phyloP scores from a whole-genome alignment of 2,113 vertebrate genomes.

The Xenus cinereus region DNA sequence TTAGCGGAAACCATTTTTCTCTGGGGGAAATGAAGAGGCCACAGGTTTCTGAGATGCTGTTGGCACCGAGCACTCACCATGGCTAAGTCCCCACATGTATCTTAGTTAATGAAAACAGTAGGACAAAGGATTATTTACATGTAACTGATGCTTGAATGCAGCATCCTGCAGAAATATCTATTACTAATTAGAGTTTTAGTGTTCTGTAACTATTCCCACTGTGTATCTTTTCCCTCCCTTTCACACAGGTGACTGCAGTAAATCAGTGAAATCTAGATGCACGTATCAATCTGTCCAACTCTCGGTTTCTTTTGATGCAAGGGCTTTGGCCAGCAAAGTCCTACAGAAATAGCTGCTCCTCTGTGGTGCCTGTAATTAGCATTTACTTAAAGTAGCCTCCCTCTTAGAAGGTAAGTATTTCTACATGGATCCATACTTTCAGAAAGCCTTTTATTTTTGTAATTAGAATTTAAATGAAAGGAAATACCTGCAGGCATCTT shows the following conservation, averaged over 20 bases:
- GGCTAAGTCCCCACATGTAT: not conserved
- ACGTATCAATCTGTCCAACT: not conserved
- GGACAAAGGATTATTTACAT: not conserved
- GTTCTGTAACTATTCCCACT: not conserved
- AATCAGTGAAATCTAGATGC: not conserved
- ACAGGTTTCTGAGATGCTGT: not conserved
- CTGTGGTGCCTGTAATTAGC: not conserved
- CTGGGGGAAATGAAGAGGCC: not conserved
- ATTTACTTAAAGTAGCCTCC: not conserved
- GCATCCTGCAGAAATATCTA: not conserved
- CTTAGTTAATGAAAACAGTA: not conserved
- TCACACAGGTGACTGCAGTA: not conserved
- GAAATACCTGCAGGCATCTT: not conserved
- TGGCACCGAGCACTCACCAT: not conserved
- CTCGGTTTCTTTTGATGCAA: not conserved
- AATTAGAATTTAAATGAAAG: not conserved
- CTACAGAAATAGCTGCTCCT: not conserved
- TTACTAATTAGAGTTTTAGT: not conserved
- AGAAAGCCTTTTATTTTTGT: not conserved
- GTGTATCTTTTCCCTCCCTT: not conserved
- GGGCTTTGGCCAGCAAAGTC: not conserved
- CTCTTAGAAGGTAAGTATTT: constrained; percentile 11
- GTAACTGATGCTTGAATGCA: not conserved
- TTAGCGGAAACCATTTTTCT: not conserved
- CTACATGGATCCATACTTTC: not conserved